Conservation (phyloP, 2,797 vertebrate species). For the Novumbra hubbsi region DNA sequence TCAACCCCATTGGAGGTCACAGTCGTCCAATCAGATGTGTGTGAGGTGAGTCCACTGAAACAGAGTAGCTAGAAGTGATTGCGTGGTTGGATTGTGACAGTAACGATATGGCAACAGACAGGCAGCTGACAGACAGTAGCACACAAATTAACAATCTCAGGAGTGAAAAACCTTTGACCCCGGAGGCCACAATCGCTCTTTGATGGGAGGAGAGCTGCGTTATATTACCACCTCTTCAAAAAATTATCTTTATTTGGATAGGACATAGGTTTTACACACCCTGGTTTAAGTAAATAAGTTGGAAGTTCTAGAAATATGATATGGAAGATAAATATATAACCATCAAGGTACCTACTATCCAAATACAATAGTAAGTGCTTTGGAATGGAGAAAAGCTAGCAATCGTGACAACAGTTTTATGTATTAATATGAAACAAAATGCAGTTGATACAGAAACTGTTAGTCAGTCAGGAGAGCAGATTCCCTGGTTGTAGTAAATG, state of each 20-base stretch:
- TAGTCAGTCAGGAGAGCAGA: slow-evolving; percentile 5
- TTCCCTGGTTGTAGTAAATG: background rate
- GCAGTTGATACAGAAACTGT: background rate
- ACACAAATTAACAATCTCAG: background rate
- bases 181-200: no score
- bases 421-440: background rate
- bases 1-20: background rate
- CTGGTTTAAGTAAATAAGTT: background rate
- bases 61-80: background rate
- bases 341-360: background rate
- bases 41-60: background rate
- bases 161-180: no score
- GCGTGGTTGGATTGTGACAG: background rate
- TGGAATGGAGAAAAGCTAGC: background rate
- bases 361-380: background rate
- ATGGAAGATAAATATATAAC: background rate
- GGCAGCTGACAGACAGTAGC: background rate
- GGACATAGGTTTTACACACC: no score
- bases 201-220: no score
- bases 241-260: no score
- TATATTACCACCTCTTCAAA: no score
- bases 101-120: slow-evolving; percentile 3
- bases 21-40: background rate
- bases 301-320: background rate
- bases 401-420: background rate